Base-by-base conservation (phyloP, 2,888 invertebrate genomes). In the Lamproptera curius region DNA sequence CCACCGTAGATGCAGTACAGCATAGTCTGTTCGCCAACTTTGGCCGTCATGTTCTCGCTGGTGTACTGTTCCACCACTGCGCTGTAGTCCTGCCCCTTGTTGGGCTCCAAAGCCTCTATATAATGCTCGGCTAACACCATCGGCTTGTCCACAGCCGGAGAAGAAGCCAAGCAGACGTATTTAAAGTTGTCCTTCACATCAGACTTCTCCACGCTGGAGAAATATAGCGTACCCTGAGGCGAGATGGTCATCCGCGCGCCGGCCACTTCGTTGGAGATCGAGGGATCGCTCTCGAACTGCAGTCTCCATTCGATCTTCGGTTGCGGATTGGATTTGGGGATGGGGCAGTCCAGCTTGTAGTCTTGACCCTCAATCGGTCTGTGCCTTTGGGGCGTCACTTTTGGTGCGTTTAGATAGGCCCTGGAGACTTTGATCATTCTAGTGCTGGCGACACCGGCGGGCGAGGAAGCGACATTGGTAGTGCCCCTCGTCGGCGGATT, bases 1-100 rank as follows among this genome's bases (percentile, higher is more conserved):
- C 85, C 81, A 34, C 85, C 85, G 42, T 76, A 84, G 33, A 85
- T 80, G 58, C 85, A 85, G 66, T 77, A 85, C 11, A 85, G 63
- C 62, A 64, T 69, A 0, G 75, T 74, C 0, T 65, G 58, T 2
- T 75, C 67, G 0, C 77, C 80, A 15, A 64, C 71, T 31, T 67
- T 71, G 0, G 67, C 72, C 0, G 71, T 63, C 48, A 70, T 61
- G 43, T 84, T 73, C 0, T 63, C 61, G 47, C 73, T 80, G 1
- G 75, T 54, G 33, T 78, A 85, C 48, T 75, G 77, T 2, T 71
- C 68, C 0, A 70, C 61, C 40, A 81, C 48, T 15, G 78, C 75
- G 0, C 73, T 67, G 28, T 72, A 60, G 1, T 64, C 63, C 0
- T 60, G 54, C 3, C 57, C 58, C 9, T 65, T 55, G 26, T 72